Evolutionary conservation across 2,888 invertebrate genomes (phyloP).

Genomic region (Leucozona laternaria): DNA sequence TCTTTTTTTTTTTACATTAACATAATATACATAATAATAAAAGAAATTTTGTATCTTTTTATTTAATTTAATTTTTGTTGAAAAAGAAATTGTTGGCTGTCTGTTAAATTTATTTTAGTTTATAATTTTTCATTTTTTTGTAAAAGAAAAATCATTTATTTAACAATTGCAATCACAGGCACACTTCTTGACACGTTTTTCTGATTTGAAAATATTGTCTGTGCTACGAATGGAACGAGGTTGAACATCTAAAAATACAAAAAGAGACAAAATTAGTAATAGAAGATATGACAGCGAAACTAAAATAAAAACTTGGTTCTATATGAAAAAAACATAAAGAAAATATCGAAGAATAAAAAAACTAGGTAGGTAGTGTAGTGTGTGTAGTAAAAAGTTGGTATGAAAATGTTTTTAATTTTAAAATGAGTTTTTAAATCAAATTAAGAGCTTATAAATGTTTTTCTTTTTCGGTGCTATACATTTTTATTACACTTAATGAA

Average conservation of each 20-base stretch:
- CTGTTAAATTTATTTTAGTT: slow-evolving; percentile 60
- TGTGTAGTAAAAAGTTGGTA: no score
- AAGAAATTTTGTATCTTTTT: slow-evolving; percentile 67
- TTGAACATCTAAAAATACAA: slow-evolving; percentile 88
- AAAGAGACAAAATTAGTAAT: slow-evolving; percentile 53
- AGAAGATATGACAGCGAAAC: background rate
- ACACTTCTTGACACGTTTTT: slow-evolving; percentile 90
- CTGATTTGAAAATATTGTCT: slow-evolving; percentile 84
- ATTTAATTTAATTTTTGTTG: slow-evolving; percentile 47
- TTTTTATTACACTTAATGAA: no score
- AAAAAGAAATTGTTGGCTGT: slow-evolving; percentile 66
- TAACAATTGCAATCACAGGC: slow-evolving; percentile 90
- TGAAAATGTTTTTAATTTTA: no score
- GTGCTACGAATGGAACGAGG: slow-evolving; percentile 90
- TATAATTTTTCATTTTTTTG: slow-evolving; percentile 15
- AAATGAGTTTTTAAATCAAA: no score
- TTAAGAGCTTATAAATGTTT: no score
- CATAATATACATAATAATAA: slow-evolving; percentile 75
- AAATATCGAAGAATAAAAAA: no score
- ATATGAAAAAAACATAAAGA: no score
- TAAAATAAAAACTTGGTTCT: no score
- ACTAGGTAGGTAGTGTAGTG: no score
- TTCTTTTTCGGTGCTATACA: no score
- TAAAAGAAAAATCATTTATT: slow-evolving; percentile 72
- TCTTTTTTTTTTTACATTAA: slow-evolving; percentile 70